Conservation (phyloP, 2,113 vertebrate genomes). For the Pelecanoides urinatrix region DNA sequence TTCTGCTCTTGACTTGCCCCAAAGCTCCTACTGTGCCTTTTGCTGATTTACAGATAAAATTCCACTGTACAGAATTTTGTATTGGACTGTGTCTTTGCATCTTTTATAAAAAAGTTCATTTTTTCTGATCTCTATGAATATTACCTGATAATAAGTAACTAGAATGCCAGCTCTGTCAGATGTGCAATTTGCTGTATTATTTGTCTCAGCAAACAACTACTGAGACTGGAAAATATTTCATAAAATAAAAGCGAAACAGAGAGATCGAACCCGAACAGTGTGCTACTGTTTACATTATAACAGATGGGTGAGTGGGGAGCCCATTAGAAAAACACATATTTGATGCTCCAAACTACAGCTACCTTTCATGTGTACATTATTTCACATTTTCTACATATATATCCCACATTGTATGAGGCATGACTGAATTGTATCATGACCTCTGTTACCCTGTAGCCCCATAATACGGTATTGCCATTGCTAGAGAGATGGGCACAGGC, state of each 20-base stretch:
- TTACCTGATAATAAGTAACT: background rate
- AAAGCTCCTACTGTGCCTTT: background rate
- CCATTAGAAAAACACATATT: background rate
- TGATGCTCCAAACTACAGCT: background rate
- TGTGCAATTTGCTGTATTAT: background rate
- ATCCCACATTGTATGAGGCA: background rate
- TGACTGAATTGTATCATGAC: background rate
- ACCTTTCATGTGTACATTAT: background rate
- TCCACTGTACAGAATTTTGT: background rate
- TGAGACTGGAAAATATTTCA: background rate
- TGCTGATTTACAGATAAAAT: background rate
- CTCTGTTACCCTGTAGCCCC: background rate
- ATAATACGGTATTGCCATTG: background rate
- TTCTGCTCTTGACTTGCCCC: background rate
- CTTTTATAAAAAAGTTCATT: background rate
- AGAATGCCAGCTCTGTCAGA: background rate
- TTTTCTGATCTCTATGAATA: background rate
- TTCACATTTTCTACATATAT: background rate
- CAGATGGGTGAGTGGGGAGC: background rate
- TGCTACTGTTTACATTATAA: background rate
- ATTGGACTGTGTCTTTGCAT: background rate
- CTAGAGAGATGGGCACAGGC: background rate
- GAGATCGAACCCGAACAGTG: background rate
- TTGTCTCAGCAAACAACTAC: background rate
- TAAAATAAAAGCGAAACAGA: background rate